These are phyloP conservation scores for Procavia capensis DNA, from an alignment of 2,113 vertebrate species.

Conservation along the genomic window DNA sequence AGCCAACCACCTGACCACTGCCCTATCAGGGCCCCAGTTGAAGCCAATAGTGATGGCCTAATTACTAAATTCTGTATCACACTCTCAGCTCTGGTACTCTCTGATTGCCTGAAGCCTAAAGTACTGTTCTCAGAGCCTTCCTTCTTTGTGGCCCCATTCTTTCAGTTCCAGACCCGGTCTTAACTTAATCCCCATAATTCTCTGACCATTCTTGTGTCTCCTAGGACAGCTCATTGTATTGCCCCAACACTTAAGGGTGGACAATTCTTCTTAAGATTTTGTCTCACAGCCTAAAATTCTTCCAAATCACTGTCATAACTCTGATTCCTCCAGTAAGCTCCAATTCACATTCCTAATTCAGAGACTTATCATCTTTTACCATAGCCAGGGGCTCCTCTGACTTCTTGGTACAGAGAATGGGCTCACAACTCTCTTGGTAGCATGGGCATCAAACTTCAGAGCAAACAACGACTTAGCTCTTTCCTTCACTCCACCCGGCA, in stretches of 20 bases:
- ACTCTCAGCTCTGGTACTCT: neutral
- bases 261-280: neutral
- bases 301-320: neutral
- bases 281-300: neutral
- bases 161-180: neutral
- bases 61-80: fast-evolving
- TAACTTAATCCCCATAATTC: neutral
- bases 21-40: too few relatives aligned
- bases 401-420: neutral
- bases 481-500: neutral
- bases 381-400: neutral
- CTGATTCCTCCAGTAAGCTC: neutral
- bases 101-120: neutral
- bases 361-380: neutral
- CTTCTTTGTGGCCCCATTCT: neutral
- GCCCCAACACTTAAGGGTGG: neutral
- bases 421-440: neutral
- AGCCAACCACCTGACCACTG: too few relatives aligned
- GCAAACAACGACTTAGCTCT: neutral
- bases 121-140: neutral
- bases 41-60: neutral
- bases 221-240: neutral
- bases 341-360: neutral
- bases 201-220: too few relatives aligned
- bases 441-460: neutral